A percentile compares a stretch with the other conserved stretches of the same genome.
These are phyloP conservation scores for Bradypodion ventrale DNA, from an alignment of 2,797 vertebrate species.

Conservation along the genomic window DNA sequence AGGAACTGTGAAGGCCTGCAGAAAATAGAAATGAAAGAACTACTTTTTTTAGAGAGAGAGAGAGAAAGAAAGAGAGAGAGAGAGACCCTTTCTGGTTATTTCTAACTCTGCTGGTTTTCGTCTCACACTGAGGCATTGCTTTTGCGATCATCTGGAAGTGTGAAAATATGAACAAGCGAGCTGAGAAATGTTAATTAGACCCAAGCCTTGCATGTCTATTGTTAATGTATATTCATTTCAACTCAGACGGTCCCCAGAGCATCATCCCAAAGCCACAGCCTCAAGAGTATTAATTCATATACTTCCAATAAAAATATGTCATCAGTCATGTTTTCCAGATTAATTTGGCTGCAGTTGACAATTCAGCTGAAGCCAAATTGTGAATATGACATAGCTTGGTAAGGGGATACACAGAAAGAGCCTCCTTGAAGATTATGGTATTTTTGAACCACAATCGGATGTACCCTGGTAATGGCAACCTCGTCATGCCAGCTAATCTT, in stretches of 20 bases:
- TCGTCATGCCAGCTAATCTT: too few relatives aligned
- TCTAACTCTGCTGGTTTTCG: background rate
- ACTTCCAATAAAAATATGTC: background rate
- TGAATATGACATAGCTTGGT: background rate
- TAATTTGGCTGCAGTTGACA: background rate
- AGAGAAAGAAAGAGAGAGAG: too few relatives aligned
- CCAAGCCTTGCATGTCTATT: background rate
- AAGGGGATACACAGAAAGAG: too few relatives aligned
- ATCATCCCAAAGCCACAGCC: background rate
- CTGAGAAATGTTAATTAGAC: background rate
- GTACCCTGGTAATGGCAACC: too few relatives aligned
- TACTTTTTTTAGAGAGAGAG: background rate
- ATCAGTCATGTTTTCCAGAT: background rate
- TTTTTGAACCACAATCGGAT: too few relatives aligned
- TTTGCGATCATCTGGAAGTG: slow-evolving; percentile 4
- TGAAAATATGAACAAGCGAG: background rate
- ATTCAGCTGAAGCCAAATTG: background rate
- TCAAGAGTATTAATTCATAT: too few relatives aligned
- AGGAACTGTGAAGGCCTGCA: background rate
- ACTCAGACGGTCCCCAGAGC: background rate
- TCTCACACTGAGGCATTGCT: background rate
- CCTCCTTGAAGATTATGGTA: too few relatives aligned
- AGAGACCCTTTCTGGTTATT: background rate
- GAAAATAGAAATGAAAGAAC: background rate
- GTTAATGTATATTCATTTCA: background rate